Conservation (phyloP, 2,888 invertebrate genomes). For the Cactoblastis cactorum region DNA sequence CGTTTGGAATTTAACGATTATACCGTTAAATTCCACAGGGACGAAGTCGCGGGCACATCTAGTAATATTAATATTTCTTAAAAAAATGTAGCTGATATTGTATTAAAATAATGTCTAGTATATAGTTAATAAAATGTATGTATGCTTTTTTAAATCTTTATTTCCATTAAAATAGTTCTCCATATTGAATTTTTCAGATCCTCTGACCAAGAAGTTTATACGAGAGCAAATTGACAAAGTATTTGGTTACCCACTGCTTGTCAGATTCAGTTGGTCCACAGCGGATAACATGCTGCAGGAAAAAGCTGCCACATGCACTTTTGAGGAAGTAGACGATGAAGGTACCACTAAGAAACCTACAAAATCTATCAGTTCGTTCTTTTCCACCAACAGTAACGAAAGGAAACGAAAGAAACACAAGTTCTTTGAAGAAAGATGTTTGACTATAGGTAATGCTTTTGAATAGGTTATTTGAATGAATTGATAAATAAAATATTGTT, state of each 20-base stretch:
- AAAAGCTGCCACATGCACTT: conserved; percentile 84
- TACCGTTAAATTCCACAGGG: too few species aligned
- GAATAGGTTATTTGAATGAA: conserved; percentile 45
- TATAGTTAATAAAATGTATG: too few species aligned
- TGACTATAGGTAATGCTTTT: conserved; percentile 75
- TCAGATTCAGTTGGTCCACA: conserved; percentile 99
- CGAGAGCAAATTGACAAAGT: conserved; percentile 88
- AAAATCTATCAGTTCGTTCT: conserved; percentile 82
- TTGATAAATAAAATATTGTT: conserved; percentile 20
- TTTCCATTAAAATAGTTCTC: too few species aligned
- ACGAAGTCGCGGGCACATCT: too few species aligned
- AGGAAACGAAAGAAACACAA: conserved; percentile 77
- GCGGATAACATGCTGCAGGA: conserved; percentile 89
- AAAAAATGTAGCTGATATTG: too few species aligned
- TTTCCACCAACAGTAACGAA: conserved; percentile 54
- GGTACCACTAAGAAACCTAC: conserved; percentile 54
- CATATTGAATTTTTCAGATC: conserved; percentile 80
- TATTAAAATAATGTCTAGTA: too few species aligned
- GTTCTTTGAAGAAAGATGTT: conserved; percentile 83
- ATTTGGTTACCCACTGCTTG: conserved; percentile 96
- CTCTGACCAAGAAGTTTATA: conserved; percentile 95
- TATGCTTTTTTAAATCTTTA: too few species aligned
- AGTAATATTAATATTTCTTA: too few species aligned
- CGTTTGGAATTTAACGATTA: too few species aligned
- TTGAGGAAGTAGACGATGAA: conserved; percentile 83